phyloP scores from a whole-genome alignment of 1,140 invertebrate species.

The Halotydeus destructor region DNA sequence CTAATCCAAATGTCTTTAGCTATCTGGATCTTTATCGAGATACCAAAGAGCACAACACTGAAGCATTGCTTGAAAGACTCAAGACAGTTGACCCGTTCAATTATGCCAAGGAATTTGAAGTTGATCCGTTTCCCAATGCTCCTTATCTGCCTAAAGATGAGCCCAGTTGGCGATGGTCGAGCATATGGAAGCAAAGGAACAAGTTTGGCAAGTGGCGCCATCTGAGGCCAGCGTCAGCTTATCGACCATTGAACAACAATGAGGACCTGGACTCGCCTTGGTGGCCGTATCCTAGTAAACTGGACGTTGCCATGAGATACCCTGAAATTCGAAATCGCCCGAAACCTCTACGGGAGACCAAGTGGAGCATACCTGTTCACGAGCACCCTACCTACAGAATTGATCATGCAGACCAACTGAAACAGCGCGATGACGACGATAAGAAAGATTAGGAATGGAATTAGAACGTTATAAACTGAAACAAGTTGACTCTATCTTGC shows the following conservation, averaged over 20 bases:
- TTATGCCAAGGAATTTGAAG: conserved; percentile 23
- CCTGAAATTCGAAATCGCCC: not conserved
- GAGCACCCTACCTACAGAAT: conserved; percentile 9
- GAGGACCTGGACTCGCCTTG: conserved; percentile 14
- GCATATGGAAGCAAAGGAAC: conserved; percentile 16
- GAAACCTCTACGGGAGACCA: conserved; percentile 6
- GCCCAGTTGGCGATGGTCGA: conserved; percentile 48
- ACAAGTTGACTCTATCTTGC: not conserved
- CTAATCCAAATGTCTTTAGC: conserved; percentile 21
- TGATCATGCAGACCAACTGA: not conserved
- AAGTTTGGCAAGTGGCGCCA: conserved; percentile 21
- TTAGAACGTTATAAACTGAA: not conserved
- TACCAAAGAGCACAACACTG: conserved; percentile 62
- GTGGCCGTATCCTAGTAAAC: conserved; percentile 5
- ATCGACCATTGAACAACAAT: conserved; percentile 13
- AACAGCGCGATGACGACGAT: not conserved
- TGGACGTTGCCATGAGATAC: conserved; percentile 8
- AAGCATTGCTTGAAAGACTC: conserved; percentile 58
- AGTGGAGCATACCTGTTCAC: conserved; percentile 8
- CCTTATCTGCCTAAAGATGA: conserved; percentile 27
- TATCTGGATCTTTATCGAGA: conserved; percentile 82
- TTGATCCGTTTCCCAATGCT: conserved; percentile 33
- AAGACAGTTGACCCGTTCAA: conserved; percentile 60
- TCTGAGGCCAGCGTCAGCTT: conserved; percentile 18
- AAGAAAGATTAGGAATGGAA: not conserved